A percentile compares a stretch with the other conserved stretches of the same genome.
Evolutionary conservation across 2,797 vertebrate species (phyloP).

Genomic region (Pitangus sulphuratus): DNA sequence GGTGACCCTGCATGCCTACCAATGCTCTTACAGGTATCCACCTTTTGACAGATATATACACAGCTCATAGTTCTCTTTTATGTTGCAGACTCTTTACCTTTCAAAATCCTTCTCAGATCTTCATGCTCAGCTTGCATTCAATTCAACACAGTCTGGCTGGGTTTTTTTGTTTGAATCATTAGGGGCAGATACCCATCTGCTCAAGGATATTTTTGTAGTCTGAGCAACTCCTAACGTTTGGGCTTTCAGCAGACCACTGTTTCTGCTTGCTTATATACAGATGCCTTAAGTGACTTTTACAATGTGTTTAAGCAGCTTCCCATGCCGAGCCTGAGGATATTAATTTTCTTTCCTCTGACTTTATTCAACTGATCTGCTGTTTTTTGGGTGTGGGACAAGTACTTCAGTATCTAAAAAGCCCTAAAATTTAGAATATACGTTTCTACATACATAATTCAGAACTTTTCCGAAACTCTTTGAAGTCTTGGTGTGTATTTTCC

Average conservation of each 20-base stretch:
- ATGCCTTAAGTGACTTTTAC: neutral
- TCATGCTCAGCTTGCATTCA: neutral
- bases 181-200: neutral
- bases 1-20: neutral
- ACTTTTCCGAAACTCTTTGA: neutral
- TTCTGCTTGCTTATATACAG: neutral
- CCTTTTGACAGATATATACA: neutral
- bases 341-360: neutral
- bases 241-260: neutral
- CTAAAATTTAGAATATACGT: neutral
- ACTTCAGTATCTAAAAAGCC: neutral
- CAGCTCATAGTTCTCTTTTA: neutral
- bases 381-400: neutral
- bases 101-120: slow-evolving; percentile 1
- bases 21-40: neutral
- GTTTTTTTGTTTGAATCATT: neutral
- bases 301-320: neutral
- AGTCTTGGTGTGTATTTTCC: neutral
- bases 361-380: neutral
- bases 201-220: neutral
- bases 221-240: neutral
- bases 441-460: neutral
- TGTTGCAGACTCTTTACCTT: neutral
- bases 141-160: neutral
- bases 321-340: neutral